These are phyloP conservation scores for Eulemur rufifrons DNA, from an alignment of 2,113 vertebrate genomes.

Conservation along the genomic window DNA sequence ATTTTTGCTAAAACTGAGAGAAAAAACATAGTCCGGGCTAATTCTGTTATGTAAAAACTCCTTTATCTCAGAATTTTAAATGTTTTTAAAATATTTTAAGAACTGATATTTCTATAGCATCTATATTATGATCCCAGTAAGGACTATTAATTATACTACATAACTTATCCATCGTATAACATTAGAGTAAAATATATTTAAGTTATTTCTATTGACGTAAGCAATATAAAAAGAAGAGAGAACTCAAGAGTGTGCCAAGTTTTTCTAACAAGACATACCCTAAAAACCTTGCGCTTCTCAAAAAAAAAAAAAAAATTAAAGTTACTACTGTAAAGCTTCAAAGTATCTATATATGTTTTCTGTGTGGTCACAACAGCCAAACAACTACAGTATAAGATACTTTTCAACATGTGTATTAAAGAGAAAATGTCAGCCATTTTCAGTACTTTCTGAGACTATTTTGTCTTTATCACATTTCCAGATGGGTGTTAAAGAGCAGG, in stretches of 20 bases:
- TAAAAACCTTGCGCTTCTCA: background rate
- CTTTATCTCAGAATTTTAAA: background rate
- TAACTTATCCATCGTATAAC: background rate
- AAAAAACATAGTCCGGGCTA: background rate
- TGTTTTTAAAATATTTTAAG: constrained; percentile 14
- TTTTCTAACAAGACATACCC: background rate
- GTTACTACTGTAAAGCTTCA: background rate
- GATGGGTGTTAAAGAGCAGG: no score
- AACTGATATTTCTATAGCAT: background rate
- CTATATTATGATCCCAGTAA: background rate
- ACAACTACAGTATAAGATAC: background rate
- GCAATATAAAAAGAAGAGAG: background rate
- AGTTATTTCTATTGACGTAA: background rate
- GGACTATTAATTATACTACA: background rate
- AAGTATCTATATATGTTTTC: background rate
- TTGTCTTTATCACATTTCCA: background rate
- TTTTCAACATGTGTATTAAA: background rate
- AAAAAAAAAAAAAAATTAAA: background rate
- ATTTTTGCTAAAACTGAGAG: background rate
- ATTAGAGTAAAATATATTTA: background rate
- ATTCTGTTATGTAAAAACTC: background rate
- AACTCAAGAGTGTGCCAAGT: background rate
- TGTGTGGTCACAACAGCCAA: background rate
- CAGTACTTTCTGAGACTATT: background rate
- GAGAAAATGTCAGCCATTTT: background rate